Base-by-base conservation (phyloP, 2,888 invertebrate species). In the Axea sp. region DNA sequence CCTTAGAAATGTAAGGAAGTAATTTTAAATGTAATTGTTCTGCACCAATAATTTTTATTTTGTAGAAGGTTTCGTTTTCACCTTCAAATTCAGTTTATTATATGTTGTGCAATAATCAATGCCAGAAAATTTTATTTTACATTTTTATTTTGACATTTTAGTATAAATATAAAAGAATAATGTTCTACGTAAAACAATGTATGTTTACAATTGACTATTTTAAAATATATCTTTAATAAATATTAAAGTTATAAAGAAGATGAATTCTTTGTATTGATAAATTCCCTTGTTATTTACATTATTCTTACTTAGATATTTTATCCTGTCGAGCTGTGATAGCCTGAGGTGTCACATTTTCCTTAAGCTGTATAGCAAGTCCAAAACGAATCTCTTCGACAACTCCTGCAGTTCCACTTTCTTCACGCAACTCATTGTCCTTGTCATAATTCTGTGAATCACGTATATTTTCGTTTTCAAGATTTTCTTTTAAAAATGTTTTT, bases 351-450 rank as follows among this genome's bases (percentile, higher is more conserved):
- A 96, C 91, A 1, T 94, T 92, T 82, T 95, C 93, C 83, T 96
- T 94, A 47, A 97, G 89, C 85, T 96, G 96, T 89, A 96, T 92
- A 7, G 93, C 95, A 33, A 97, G 90, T 0, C 96, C 96, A 4
- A 95, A 93, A 75, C 97, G 89, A 30, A 97, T 93, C 0, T 94
- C 93, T 82, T 95, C 95, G 2, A 95, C 92, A 24, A 95, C 93
- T 39, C 93, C 93, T 43, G 93, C 93, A 7, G 93, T 93, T 5
- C 95, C 91, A 77, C 93, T 93, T 88, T 96, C 96, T 81, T 96
- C 93, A 71, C 91, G 88, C 31, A 90, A 85, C 81, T 92, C 92
- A 6, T 91, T 89, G 80, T 91, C 91, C 88, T 90, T 83, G 4
- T 88, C 87, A 71, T 83, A 84, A 12, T 82, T 79, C 77, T 87